Percentiles rank a stretch among this genome's conserved stretches.
Evolutionary conservation across 2,113 vertebrate species (phyloP).

Genomic region (Agelaius tricolor): DNA sequence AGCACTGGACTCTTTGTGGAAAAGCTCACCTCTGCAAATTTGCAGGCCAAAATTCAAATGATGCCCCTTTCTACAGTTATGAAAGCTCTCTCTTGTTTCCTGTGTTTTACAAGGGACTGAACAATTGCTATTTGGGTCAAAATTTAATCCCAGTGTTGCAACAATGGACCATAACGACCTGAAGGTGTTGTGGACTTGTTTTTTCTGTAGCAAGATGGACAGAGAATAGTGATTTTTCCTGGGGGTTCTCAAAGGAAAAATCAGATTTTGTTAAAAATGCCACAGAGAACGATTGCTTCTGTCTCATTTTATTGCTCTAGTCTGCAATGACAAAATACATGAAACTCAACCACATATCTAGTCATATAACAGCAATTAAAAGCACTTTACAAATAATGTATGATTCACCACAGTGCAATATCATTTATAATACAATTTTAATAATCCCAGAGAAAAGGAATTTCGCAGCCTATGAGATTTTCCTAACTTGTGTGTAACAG

Average conservation of each 20-base stretch:
- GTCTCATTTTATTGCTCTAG: slow-evolving; percentile 10
- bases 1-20: background rate
- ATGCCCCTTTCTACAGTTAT: background rate
- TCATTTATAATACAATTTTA: slow-evolving; percentile 9
- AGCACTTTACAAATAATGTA: slow-evolving; percentile 33
- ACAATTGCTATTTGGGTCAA: background rate
- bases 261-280: slow-evolving; percentile 6
- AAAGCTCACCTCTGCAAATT: background rate
- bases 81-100: background rate
- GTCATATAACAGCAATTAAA: slow-evolving; percentile 37
- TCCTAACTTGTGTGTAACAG: background rate
- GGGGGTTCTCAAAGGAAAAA: slow-evolving; percentile 19
- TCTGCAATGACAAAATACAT: background rate
- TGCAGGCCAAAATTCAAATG: background rate
- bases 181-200: background rate
- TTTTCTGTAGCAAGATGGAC: background rate
- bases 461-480: background rate
- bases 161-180: background rate
- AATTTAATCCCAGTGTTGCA: background rate
- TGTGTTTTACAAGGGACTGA: background rate
- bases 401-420: background rate
- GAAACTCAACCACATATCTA: slow-evolving; percentile 11
- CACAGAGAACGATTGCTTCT: background rate
- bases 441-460: slow-evolving; percentile 33
- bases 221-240: background rate